Conservation (phyloP, 2,888 invertebrate species). For the Cryptocheilus praepositus region DNA sequence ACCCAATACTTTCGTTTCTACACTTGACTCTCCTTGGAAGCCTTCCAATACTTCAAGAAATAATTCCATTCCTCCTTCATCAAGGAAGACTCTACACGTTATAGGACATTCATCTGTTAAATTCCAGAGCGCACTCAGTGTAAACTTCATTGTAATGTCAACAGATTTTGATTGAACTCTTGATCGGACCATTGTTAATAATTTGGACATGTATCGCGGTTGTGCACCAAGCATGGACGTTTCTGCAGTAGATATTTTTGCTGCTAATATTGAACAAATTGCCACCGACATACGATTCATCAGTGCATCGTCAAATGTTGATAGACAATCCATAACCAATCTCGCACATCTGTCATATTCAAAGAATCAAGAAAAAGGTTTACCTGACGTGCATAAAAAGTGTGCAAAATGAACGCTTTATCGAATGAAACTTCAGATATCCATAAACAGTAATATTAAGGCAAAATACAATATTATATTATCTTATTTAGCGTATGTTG, state of each 20-base stretch:
- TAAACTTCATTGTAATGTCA: slow-evolving; percentile 86
- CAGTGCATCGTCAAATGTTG: slow-evolving; percentile 81
- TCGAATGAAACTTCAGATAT: background rate
- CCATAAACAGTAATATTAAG: too few relatives aligned
- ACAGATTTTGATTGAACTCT: slow-evolving; percentile 76
- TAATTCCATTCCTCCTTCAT: slow-evolving; percentile 81
- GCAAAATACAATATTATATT: background rate
- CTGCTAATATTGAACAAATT: slow-evolving; percentile 83
- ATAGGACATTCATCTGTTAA: slow-evolving; percentile 85
- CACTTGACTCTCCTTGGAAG: slow-evolving; percentile 80
- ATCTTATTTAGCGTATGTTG: background rate
- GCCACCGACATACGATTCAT: slow-evolving; percentile 89
- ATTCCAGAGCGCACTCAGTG: slow-evolving; percentile 86
- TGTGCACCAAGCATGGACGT: slow-evolving; percentile 82
- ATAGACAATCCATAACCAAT: slow-evolving; percentile 84
- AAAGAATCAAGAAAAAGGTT: background rate
- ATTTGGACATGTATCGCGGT: slow-evolving; percentile 82
- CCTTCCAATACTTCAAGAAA: slow-evolving; percentile 81
- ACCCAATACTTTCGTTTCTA: slow-evolving; percentile 86
- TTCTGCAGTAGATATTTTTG: slow-evolving; percentile 81
- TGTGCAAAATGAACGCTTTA: background rate
- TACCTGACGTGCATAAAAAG: slow-evolving; percentile 8
- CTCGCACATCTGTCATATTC: slow-evolving; percentile 78
- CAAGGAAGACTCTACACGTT: slow-evolving; percentile 82
- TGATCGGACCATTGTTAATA: slow-evolving; percentile 80